Evolutionary conservation across 1,140 invertebrate species (phyloP).

Genomic region (fruit fly (Drosophila melanogaster)): Release_6_plus_ISO1_MT NT_037436.4:3869001-3869500

Average conservation of each 20-base stretch:
- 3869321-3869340: slow-evolving; percentile 7
- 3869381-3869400: slow-evolving; percentile 12
- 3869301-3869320: slow-evolving; percentile 41
- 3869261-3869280: slow-evolving; percentile 52
- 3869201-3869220: slow-evolving; percentile 74
- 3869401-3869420: slow-evolving; percentile 12
- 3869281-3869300: slow-evolving; percentile 40
- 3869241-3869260: slow-evolving; percentile 77
- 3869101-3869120: slow-evolving; percentile 11
- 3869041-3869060: slow-evolving; percentile 29
- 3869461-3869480: slow-evolving; percentile 36
- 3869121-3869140: slow-evolving; percentile 61
- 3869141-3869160: slow-evolving; percentile 47
- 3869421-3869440: slow-evolving; percentile 48
- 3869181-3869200: slow-evolving; percentile 11
- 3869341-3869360: slow-evolving; percentile 27
- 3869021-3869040: slow-evolving; percentile 28
- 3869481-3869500: slow-evolving; percentile 1
- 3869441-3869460: slow-evolving; percentile 57
- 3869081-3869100: slow-evolving; percentile 70
- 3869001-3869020: slow-evolving; percentile 54
- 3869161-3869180: slow-evolving; percentile 20
- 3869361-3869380: slow-evolving; percentile 18
- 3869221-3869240: slow-evolving; percentile 79
- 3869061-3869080: slow-evolving; percentile 76